phyloP scores from a whole-genome alignment of 2,888 invertebrate genomes.

The Plebejus melissa region DNA sequence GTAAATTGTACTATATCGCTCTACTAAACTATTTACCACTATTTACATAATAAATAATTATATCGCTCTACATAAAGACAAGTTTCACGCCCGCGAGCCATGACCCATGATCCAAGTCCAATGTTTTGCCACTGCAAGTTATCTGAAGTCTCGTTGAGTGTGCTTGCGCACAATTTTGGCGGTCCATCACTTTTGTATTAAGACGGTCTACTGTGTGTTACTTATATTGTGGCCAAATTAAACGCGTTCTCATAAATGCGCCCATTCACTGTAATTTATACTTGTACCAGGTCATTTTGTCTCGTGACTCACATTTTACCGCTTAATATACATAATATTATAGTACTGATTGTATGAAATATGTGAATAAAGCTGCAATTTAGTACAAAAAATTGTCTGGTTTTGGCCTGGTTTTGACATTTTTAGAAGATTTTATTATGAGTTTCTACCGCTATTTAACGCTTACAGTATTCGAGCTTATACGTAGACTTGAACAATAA shows the following conservation, averaged over 20 bases:
- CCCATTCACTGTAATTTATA: slow-evolving; percentile 15
- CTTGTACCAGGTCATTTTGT: neutral
- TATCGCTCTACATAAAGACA: neutral
- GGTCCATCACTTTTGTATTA: neutral
- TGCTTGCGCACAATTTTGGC: too few relatives aligned
- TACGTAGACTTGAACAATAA: neutral
- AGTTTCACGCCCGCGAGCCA: too few relatives aligned
- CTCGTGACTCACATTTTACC: neutral
- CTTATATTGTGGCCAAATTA: neutral
- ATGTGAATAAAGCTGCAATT: neutral
- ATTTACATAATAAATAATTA: too few relatives aligned
- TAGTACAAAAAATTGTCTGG: neutral
- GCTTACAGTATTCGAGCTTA: too few relatives aligned
- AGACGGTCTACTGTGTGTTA: neutral
- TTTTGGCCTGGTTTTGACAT: too few relatives aligned
- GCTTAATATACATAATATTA: neutral
- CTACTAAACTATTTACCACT: neutral
- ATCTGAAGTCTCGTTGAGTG: neutral
- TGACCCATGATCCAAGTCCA: too few relatives aligned
- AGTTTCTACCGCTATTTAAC: too few relatives aligned
- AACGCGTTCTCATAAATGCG: slow-evolving; percentile 11
- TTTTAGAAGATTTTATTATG: too few relatives aligned
- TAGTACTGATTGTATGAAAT: neutral
- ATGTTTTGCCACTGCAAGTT: neutral
- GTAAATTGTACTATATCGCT: neutral